These are phyloP conservation scores for Leptinotarsa defecta DNA, from an alignment of 1,140 invertebrate genomes.

Conservation along the genomic window DNA sequence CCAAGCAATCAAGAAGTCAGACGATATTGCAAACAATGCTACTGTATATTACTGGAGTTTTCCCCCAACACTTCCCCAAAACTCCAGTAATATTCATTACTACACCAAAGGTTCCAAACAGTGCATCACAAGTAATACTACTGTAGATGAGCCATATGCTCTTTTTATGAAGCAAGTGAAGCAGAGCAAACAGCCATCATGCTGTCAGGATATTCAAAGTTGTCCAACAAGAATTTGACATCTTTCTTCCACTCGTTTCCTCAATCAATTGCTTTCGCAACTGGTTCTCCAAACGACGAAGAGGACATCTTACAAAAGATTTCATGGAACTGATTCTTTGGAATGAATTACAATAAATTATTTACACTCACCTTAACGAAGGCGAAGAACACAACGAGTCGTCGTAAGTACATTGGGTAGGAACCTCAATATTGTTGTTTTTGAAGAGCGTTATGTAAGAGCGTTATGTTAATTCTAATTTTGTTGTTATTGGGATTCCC, in stretches of 20 bases:
- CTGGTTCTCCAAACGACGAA: not conserved
- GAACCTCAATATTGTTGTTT: no score
- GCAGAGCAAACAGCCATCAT: not conserved
- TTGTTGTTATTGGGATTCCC: not conserved
- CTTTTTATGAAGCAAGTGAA: no score
- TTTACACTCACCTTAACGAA: no score
- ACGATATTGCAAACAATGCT: constrained; percentile 26
- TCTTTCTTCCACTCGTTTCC: not conserved
- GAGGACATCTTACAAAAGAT: not conserved
- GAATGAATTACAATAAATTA: constrained; percentile 5
- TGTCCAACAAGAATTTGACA: constrained; percentile 13
- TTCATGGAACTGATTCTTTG: constrained; percentile 4
- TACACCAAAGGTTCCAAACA: no score
- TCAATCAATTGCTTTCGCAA: not conserved
- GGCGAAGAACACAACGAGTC: no score
- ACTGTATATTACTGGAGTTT: constrained; percentile 34
- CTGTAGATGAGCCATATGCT: constrained; percentile 24
- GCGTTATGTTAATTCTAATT: no score
- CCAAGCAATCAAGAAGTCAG: constrained; percentile 22
- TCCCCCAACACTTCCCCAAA: constrained; percentile 14
- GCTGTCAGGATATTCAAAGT: constrained; percentile 36
- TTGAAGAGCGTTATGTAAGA: no score
- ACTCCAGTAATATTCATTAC: no score
- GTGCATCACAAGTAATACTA: not conserved
- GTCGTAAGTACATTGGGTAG: no score